Base-by-base conservation (phyloP, 2,797 vertebrate genomes). In the Sylvilagus floridanus region DNA sequence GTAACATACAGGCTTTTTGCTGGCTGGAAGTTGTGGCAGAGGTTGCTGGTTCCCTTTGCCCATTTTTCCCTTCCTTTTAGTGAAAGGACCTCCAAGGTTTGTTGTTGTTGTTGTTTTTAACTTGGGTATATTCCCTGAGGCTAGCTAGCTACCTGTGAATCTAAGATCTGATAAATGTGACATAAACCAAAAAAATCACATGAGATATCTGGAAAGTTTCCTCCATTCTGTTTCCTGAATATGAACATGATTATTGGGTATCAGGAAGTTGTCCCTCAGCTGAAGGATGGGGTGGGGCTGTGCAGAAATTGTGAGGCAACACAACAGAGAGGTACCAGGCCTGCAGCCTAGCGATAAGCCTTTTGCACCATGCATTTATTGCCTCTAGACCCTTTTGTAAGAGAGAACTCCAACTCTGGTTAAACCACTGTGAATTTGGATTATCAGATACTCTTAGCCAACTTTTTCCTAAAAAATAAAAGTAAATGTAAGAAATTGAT, bases 401-500 rank as follows among this genome's bases (percentile, higher is more conserved):
- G 26, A 26, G 62, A 90, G 42, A 88, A 82, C 73, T 57, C 13
- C 47, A 69, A 14, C 35, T 52, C 1, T 85, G 32, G 77, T 85
- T 88, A 88, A 32, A 4, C n/a, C 65, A 71, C 60, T 63, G 17
- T 65, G 88, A 66, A 77, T 91, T 93, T 84, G 19, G 42, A 65
- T 89, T 72, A 73, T 63, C 13, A 90, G n/a, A 87, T 69, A 57
- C 37, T 57, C 28, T 4, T 35, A 82, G 8, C 13, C 62, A 66
- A 89, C 7, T 3, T 72, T 72, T 89, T 86, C 62, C 60, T 91
- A 87, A 89, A 88, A 47, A 42, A 82, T 66, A 68, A 76, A 72
- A 92, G 30, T 37, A 79, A 14, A 19, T 3, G 52, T 28, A 92
- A 30, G 9, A 42, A 35, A 47, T 78, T 65, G 78, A 63, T 92